Evolutionary conservation across 2,113 vertebrate species (phyloP), one percentile per base, ranked within the genome.

Genomic region (Cinclus mexicanus): DNA sequence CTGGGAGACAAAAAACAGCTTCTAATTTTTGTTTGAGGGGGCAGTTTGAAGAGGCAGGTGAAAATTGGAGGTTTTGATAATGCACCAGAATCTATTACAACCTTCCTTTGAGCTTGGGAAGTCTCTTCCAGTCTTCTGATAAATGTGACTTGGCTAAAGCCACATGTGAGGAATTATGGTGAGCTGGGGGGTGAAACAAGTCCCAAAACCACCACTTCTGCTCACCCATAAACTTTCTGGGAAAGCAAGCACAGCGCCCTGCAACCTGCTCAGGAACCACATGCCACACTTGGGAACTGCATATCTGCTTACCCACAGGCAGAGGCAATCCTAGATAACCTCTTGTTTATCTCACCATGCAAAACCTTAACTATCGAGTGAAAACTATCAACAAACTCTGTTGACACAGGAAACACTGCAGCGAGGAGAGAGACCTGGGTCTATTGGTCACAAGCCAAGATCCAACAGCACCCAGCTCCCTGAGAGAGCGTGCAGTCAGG

Each of bases 401-500:
- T 16, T 87, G 94, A 89, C 69, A 76, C 35, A 61, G 39, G 42
- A 86, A 95, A 86, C 63, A 29, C 2, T 3, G 23, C 19, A 14
- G 25, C 12, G 52, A 52, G 0, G 3, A 67, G 55, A 44, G 31
- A 69, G 0, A 74, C 50, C 33, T 14, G 50, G 52, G 33, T 24
- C 56, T 50, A 7, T 1, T 1, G 1, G 35, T 29, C 63, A 77
- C 28, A 24, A 72, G 26, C 46, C 71, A 44, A 83, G 55, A 33
- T 11, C n/a, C 71, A 60, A 29, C 4, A 0, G 0, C 41, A 21
- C 14, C 26, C 8, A 18, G 56, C 12, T 61, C 20, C 19, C 10
- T 5, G n/a, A 1, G 0, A 19, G 15, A 0, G 0, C 57, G 0
- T 0, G 33, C 74, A 52, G 25, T 19, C 29, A 14, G 25, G 24